A percentile compares a stretch with the other conserved stretches of the same genome.
phyloP scores from a whole-genome alignment of 2,113 vertebrate species.

The Narcine bancroftii region DNA sequence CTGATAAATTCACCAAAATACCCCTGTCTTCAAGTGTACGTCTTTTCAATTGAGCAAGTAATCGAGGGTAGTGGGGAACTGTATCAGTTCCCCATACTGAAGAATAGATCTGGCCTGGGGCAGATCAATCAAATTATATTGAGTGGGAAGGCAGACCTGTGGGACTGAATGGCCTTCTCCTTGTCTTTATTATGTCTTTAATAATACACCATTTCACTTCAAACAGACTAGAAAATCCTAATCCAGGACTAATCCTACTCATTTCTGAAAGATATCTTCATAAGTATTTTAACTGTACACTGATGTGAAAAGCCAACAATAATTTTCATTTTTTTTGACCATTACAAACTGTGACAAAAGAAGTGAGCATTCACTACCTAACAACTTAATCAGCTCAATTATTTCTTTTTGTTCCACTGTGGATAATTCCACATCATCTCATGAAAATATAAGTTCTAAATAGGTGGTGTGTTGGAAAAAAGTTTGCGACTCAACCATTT shows the following conservation, averaged over 20 bases:
- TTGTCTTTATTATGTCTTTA: too few species aligned
- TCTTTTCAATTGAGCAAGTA: not conserved
- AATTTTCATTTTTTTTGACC: not conserved
- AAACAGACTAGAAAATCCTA: not conserved
- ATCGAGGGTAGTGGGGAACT: too few species aligned
- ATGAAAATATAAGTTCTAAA: not conserved
- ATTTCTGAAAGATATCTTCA: not conserved
- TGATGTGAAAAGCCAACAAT: not conserved
- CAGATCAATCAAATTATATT: too few species aligned
- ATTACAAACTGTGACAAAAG: constrained; percentile 8
- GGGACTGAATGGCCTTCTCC: too few species aligned
- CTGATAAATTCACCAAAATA: not conserved
- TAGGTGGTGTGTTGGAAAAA: not conserved
- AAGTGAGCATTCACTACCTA: not conserved
- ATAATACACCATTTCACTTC: not conserved
- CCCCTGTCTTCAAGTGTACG: not conserved
- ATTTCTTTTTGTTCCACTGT: too few species aligned
- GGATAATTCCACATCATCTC: not conserved
- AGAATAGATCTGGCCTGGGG: too few species aligned
- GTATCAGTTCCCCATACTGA: too few species aligned
- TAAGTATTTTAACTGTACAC: not conserved
- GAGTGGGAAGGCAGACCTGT: too few species aligned
- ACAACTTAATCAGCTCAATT: not conserved
- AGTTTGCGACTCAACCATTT: too few species aligned
- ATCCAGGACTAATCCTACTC: not conserved